Percentiles rank a stretch among this genome's conserved stretches.
Evolutionary conservation across 2,888 invertebrate species (phyloP).

Genomic region (Cyrtodaria siliqua): DNA sequence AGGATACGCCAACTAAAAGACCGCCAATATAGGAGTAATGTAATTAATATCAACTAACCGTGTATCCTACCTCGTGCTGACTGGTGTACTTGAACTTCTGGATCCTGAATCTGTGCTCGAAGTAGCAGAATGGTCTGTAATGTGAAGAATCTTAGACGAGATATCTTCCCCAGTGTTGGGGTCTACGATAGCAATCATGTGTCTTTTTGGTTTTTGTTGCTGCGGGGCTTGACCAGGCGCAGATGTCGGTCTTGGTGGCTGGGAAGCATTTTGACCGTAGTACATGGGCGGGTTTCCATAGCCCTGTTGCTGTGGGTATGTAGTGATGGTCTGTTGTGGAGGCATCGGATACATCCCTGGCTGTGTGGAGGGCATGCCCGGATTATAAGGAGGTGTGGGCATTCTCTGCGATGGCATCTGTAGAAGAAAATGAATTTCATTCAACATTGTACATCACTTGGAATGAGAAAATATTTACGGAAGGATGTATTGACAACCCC

Average conservation of each 20-base stretch:
- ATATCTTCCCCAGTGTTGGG: conserved; percentile 76
- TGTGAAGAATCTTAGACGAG: conserved; percentile 58
- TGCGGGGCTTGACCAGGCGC: conserved; percentile 37
- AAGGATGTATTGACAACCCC: too few relatives aligned
- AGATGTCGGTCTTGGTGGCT: conserved; percentile 50
- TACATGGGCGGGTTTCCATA: conserved; percentile 42
- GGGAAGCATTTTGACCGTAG: conserved; percentile 21
- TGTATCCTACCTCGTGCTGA: conserved; percentile 30
- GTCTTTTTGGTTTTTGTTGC: conserved; percentile 52
- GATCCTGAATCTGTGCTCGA: conserved; percentile 52
- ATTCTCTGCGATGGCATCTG: conserved; percentile 56
- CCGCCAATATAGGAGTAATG: too few relatives aligned
- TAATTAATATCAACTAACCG: too few relatives aligned
- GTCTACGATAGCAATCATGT: conserved; percentile 70
- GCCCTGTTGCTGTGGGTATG: conserved; percentile 29
- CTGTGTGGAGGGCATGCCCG: conserved; percentile 49
- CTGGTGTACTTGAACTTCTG: conserved; percentile 64
- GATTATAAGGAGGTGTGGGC: conserved; percentile 53
- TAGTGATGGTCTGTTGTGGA: conserved; percentile 29
- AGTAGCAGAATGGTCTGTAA: neutral
- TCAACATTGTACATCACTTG: too few relatives aligned
- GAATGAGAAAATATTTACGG: too few relatives aligned
- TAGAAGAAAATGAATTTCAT: too few relatives aligned
- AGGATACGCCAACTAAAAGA: too few relatives aligned
- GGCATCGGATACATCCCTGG: conserved; percentile 36